Evolutionary conservation across 2,888 invertebrate species (phyloP).

Genomic region (Eulithis testata): DNA sequence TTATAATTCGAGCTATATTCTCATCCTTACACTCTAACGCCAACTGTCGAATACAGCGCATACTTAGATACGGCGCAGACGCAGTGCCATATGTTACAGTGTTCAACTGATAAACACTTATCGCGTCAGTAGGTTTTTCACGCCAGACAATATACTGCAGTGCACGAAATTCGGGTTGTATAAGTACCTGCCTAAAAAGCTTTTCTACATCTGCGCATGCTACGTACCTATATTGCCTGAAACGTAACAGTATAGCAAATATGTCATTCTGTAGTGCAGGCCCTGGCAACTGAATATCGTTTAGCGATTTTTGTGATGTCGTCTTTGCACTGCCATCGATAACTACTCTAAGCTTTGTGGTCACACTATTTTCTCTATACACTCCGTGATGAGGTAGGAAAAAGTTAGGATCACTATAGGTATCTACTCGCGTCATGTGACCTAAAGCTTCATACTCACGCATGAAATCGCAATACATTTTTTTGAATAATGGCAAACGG

Average conservation of each 20-base stretch:
- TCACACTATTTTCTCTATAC: conserved; percentile 11
- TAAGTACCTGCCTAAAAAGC: not conserved
- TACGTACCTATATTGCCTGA: conserved; percentile 14
- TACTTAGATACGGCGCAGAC: conserved; percentile 2
- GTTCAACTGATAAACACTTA: not conserved
- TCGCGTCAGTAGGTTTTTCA: not conserved
- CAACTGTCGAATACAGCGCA: conserved; percentile 1
- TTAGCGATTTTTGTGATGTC: conserved; percentile 1
- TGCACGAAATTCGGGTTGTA: not conserved
- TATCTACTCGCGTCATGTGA: conserved; percentile 26
- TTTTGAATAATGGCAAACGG: conserved; percentile 11
- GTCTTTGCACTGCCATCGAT: conserved; percentile 20
- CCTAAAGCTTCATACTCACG: conserved; percentile 19
- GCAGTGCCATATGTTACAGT: not conserved
- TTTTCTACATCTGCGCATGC: conserved; percentile 5
- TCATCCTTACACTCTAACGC: not conserved
- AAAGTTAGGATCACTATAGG: not conserved
- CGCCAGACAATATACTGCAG: conserved; percentile 1
- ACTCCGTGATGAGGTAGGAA: conserved; percentile 26
- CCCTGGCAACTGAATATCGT: conserved; percentile 9
- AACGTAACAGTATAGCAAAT: conserved; percentile 3
- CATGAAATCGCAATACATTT: conserved; percentile 25
- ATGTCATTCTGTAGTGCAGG: conserved; percentile 6
- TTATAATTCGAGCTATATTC: not conserved
- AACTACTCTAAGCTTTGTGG: conserved; percentile 27